These are phyloP conservation scores for Ernsta delagoae DNA, from an alignment of 2,888 invertebrate genomes.

Conservation along the genomic window DNA sequence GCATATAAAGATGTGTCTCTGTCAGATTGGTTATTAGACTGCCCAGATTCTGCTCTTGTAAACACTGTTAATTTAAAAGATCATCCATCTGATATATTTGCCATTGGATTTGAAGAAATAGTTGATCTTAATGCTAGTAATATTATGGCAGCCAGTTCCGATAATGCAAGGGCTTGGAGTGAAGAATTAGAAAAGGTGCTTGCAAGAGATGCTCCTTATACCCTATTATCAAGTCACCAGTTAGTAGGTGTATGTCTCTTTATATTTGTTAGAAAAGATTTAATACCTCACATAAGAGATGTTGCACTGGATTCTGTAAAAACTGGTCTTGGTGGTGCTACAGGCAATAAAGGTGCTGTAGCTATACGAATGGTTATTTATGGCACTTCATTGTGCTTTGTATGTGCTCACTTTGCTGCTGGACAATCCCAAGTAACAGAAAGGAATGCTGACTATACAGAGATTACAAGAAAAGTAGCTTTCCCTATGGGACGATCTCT, in stretches of 20 bases:
- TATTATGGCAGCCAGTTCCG: slow-evolving; percentile 96
- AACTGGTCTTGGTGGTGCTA: slow-evolving; percentile 99
- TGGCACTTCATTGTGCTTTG: slow-evolving; percentile 98
- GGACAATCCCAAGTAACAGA: slow-evolving; percentile 98
- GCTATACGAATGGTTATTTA: slow-evolving; percentile 96
- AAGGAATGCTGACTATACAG: slow-evolving; percentile 98
- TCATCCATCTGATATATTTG: slow-evolving; percentile 95
- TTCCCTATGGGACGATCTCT: slow-evolving; percentile 97
- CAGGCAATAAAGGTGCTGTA: slow-evolving; percentile 98
- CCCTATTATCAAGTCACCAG: slow-evolving; percentile 96
- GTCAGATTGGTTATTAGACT: slow-evolving; percentile 90
- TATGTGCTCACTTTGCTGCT: slow-evolving; percentile 99
- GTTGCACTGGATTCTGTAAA: slow-evolving; percentile 98
- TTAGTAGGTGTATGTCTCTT: slow-evolving; percentile 99
- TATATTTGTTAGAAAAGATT: slow-evolving; percentile 95
- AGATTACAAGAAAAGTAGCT: slow-evolving; percentile 95
- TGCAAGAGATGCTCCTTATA: slow-evolving; percentile 94
- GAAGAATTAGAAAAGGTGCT: slow-evolving; percentile 97
- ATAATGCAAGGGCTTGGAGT: slow-evolving; percentile 97
- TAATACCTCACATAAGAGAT: slow-evolving; percentile 95
- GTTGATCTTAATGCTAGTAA: slow-evolving; percentile 99
- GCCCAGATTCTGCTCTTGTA: slow-evolving; percentile 84
- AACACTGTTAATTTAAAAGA: slow-evolving; percentile 78
- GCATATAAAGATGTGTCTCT: no score
- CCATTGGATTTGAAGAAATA: slow-evolving; percentile 99